Base-by-base conservation (phyloP, 2,888 invertebrate species). In the Cheilosia soror region DNA sequence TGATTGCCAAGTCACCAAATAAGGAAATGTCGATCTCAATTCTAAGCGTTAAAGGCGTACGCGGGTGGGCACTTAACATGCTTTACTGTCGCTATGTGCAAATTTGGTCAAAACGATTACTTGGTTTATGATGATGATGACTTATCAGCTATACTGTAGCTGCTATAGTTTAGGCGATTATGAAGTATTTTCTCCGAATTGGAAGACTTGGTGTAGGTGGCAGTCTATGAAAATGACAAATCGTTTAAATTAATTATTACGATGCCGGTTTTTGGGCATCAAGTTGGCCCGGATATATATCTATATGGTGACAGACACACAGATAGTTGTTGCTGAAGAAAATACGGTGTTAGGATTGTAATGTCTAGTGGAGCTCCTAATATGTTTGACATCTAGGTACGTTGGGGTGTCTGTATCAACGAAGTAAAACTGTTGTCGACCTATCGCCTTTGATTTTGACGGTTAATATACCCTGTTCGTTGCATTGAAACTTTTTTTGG, bases 1-100 rank as follows among this genome's bases (percentile, higher is more conserved):
- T 71, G 47, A 78, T 78, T 78, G 78, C 49, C 9, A 73, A 60
- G 63, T 63, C 37, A 3, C 69, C 69, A 78, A 63, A 62, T 78
- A 47, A 42, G 78, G 78, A 49, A 15, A 58, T 47, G 51, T n/a
- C n/a, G 60, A 69, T 78, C 40, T 71, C 63, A 68, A 63, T 42
- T 78, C 13, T 37, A 27, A 27, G 47, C 60, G 55, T 53, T 49
- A 37, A 60, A 51, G 25, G 42, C 37, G 25, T 57, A 57, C 29
- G 75, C 49, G 66, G 76, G 76, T 76, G 76, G 76, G 5, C 5
- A n/a, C 6, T 47, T 42, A 49, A 47, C 33, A 9, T 2, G 57
- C 47, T 60, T 49, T n/a, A 31, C 53, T 62, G 60, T 37, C 37
- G 33, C 15, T 2, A n/a, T 27, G 42, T 15, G 25, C 51, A 37